phyloP scores from a whole-genome alignment of 2,888 invertebrate species.

The Andrena camellia region DNA sequence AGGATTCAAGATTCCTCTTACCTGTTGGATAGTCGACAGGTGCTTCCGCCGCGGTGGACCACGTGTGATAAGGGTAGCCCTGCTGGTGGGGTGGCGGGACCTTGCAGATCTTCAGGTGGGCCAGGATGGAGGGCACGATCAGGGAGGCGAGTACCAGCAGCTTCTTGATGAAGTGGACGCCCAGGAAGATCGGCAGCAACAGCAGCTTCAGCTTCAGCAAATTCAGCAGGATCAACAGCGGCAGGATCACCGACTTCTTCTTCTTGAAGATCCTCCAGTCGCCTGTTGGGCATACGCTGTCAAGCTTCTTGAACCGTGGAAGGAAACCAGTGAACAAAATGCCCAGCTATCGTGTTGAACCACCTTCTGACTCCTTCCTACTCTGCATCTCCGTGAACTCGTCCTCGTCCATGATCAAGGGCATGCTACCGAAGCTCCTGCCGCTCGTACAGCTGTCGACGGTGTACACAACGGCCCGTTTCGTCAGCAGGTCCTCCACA shows the following conservation, averaged over 20 bases:
- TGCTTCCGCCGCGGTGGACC: conserved; percentile 80
- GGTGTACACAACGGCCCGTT: conserved; percentile 82
- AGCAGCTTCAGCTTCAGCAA: conserved; percentile 86
- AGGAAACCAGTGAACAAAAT: neutral
- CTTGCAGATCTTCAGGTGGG: conserved; percentile 84
- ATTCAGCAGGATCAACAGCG: conserved; percentile 82
- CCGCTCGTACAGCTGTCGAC: conserved; percentile 75
- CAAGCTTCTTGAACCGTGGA: neutral
- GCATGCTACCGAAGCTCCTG: conserved; percentile 72
- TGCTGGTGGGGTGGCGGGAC: conserved; percentile 71
- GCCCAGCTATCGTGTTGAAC: no score
- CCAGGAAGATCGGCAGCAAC: conserved; percentile 87
- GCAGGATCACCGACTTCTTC: conserved; percentile 91
- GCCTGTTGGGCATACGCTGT: conserved; percentile 53
- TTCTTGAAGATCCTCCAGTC: conserved; percentile 85
- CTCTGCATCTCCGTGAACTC: conserved; percentile 75
- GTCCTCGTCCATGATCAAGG: conserved; percentile 81
- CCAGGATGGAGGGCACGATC: conserved; percentile 88
- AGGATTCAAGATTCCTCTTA: conserved; percentile 39
- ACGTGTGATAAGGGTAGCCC: conserved; percentile 76
- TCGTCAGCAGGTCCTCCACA: conserved; percentile 81
- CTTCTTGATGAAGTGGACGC: conserved; percentile 89
- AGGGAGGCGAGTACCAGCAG: conserved; percentile 88
- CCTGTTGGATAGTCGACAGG: conserved; percentile 82
- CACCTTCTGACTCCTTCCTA: conserved; percentile 65